Percentiles rank a stretch among this genome's conserved stretches.
Evolutionary conservation across 2,888 invertebrate genomes (phyloP).

Genomic region (Ametastegia equiseti): DNA sequence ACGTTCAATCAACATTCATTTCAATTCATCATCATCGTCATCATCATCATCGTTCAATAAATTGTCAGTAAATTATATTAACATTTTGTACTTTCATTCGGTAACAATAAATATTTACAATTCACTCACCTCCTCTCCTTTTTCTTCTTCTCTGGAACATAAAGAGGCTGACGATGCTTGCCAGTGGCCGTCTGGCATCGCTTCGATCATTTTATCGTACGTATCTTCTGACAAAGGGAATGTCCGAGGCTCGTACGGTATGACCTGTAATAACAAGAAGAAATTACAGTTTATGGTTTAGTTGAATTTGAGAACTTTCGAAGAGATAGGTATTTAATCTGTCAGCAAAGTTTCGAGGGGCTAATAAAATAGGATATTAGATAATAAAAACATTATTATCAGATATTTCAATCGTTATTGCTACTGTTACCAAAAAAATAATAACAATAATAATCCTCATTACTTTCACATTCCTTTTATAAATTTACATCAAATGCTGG

Average conservation of each 20-base stretch:
- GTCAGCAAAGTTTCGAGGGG: too few relatives aligned
- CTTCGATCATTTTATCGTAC: conserved; percentile 83
- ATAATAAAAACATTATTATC: too few relatives aligned
- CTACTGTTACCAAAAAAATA: too few relatives aligned
- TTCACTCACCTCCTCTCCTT: conserved; percentile 69
- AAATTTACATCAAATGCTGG: too few relatives aligned
- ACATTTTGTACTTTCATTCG: background rate
- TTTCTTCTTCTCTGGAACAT: conserved; percentile 71
- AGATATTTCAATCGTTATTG: too few relatives aligned
- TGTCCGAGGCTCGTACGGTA: conserved; percentile 85
- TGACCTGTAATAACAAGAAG: conserved; percentile 76
- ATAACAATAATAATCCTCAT: too few relatives aligned
- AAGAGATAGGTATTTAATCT: conserved; percentile 29
- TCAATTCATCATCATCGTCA: too few relatives aligned
- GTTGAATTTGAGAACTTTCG: background rate
- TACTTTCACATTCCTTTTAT: too few relatives aligned
- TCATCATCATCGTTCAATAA: too few relatives aligned
- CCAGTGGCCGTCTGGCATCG: conserved; percentile 83
- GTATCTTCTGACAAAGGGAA: conserved; percentile 87
- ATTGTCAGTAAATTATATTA: background rate
- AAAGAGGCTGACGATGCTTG: conserved; percentile 69
- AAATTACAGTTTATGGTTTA: background rate
- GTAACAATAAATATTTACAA: conserved; percentile 50
- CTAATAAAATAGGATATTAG: too few relatives aligned
- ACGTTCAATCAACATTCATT: background rate